phyloP scores from a whole-genome alignment of 1,140 invertebrate genomes.

The Helicoverpa armigera region DNA sequence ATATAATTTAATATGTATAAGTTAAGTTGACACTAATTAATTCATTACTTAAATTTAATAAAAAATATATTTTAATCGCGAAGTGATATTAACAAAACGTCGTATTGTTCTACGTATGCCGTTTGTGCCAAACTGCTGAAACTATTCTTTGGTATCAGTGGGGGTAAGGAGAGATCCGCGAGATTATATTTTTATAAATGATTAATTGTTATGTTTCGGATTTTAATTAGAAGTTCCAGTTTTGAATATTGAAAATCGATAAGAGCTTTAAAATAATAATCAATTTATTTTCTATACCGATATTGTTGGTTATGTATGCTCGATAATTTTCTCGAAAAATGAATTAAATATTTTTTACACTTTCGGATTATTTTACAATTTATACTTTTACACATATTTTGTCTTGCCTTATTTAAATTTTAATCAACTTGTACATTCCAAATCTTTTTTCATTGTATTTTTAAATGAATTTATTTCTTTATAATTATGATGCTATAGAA shows the following conservation, averaged over 20 bases:
- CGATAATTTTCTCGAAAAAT: neutral
- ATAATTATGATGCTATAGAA: too few relatives aligned
- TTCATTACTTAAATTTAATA: too few relatives aligned
- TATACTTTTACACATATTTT: neutral
- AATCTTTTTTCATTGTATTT: neutral
- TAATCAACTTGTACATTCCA: neutral
- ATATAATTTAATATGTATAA: too few relatives aligned
- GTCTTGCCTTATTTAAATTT: neutral
- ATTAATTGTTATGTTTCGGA: constrained; percentile 8
- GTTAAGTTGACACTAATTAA: too few relatives aligned
- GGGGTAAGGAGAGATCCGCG: too few relatives aligned
- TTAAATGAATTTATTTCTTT: neutral
- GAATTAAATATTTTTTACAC: neutral
- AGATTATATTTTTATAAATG: too few relatives aligned
- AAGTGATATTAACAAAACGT: too few relatives aligned
- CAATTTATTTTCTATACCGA: neutral
- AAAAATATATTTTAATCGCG: too few relatives aligned
- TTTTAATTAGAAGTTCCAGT: constrained; percentile 28
- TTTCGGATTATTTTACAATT: neutral
- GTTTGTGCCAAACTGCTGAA: too few relatives aligned
- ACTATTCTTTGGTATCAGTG: too few relatives aligned
- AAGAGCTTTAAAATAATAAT: neutral
- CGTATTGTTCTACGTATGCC: too few relatives aligned
- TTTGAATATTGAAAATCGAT: constrained; percentile 7
- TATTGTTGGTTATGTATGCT: too few relatives aligned